Evolutionary conservation across 1,140 invertebrate genomes (phyloP), one percentile per base, ranked within the genome.

Genomic region (Drosophila lacertosa): DNA sequence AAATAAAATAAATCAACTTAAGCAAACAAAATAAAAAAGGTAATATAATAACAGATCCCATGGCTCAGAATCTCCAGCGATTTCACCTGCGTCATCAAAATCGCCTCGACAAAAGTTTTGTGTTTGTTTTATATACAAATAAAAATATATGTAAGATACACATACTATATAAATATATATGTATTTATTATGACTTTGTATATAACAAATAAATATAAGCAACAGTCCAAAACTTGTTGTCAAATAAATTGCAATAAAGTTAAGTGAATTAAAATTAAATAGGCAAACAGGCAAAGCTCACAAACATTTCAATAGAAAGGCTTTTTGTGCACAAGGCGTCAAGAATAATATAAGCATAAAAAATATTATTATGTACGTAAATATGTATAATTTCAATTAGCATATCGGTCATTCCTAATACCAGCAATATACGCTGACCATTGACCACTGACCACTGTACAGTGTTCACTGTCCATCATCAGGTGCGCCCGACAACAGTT

Each of bases 81-180:
- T 82, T 77, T 76, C 78, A 77, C 78, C 72, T 81, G 77, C 77
- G 77, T 81, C 77, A 80, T 58, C 20, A 44, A 26, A 32, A 45
- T 20, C 47, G n/a, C 18, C 13, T 47, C 26, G 26, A 33, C 26
- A 58, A 59, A 7, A 45, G 18, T 20, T 15, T 57, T 20, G 16
- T 26, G 37, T 26, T 10, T 40, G 37, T 40, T 24, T 57, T 59
- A 33, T 22, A 13, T 16, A n/a, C 4, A 40, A 4, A 20, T 29
- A 13, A 7, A 32, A 11, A 40, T 29, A 26, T 37, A 39, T 20
- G 29, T 39, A 47, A 29, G 18, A 20, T 22, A 10, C 22, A 13
- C 2, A 35, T 35, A n/a, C 16, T 11, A 9, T 0, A 29, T 13
- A n/a, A 29, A 13, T 26, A 16, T 29, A 48, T 48, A 26, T 2